These are phyloP conservation scores for Seriola dumerili DNA, from an alignment of 2,113 vertebrate genomes.

Conservation along the genomic window DNA sequence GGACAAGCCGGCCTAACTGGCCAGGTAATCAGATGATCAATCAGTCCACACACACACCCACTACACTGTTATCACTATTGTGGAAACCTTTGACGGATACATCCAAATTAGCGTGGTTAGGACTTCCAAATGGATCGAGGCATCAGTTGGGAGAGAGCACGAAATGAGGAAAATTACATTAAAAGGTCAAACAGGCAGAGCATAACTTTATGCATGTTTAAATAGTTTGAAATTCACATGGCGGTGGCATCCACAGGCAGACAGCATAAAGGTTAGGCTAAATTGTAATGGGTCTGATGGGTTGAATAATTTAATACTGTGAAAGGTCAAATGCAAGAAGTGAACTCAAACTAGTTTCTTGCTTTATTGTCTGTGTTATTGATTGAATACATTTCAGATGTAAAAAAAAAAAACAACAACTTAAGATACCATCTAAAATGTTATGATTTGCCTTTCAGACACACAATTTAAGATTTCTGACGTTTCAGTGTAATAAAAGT, in stretches of 20 bases:
- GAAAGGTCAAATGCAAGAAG: slow-evolving; percentile 37
- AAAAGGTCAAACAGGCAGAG: slow-evolving; percentile 55
- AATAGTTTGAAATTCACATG: slow-evolving; percentile 23
- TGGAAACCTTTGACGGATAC: slow-evolving; percentile 41
- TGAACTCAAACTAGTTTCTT: slow-evolving; percentile 5
- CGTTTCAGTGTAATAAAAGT: neutral
- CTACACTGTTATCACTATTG: slow-evolving; percentile 20
- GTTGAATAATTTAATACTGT: slow-evolving; percentile 37
- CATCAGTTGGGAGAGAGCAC: slow-evolving; percentile 32
- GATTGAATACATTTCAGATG: neutral
- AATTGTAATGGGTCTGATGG: slow-evolving; percentile 28
- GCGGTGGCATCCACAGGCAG: slow-evolving; percentile 2
- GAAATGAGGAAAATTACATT: slow-evolving; percentile 47
- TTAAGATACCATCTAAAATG: neutral
- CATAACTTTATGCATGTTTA: slow-evolving; percentile 35
- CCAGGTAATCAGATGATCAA: slow-evolving; percentile 44
- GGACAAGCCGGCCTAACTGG: slow-evolving; percentile 5
- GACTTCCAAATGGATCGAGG: slow-evolving; percentile 20
- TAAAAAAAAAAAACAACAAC: neutral
- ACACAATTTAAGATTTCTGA: neutral
- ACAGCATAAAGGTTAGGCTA: slow-evolving; percentile 44
- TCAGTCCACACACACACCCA: slow-evolving; percentile 14
- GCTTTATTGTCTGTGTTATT: neutral
- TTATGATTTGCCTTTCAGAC: neutral
- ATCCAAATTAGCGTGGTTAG: slow-evolving; percentile 34